These are phyloP conservation scores for Laterallus jamaicensis DNA, from an alignment of 2,113 vertebrate genomes.

Conservation along the genomic window DNA sequence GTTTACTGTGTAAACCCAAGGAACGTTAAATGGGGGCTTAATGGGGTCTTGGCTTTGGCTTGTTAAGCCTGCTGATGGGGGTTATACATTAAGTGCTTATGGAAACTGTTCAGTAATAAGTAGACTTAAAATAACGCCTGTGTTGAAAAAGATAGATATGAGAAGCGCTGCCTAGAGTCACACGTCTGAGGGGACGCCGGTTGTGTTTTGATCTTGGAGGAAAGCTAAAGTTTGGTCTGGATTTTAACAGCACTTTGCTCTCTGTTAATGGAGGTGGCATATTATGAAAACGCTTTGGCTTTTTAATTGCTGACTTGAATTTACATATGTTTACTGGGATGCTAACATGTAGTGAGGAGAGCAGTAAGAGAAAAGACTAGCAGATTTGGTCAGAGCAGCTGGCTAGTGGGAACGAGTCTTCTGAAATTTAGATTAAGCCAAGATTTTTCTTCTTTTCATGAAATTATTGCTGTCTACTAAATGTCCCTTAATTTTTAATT, in stretches of 20 bases:
- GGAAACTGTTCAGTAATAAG: neutral
- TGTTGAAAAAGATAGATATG: neutral
- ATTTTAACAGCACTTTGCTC: neutral
- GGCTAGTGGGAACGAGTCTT: neutral
- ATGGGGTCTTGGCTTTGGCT: neutral
- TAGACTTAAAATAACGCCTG: neutral
- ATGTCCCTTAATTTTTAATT: neutral
- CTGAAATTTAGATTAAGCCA: neutral
- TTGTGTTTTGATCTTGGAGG: neutral
- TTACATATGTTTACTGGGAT: neutral
- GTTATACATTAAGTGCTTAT: neutral
- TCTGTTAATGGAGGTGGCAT: neutral
- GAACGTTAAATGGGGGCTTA: neutral
- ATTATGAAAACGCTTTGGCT: neutral
- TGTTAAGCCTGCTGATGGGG: neutral
- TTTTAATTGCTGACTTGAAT: neutral
- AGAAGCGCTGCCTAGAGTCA: neutral
- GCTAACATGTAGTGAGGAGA: neutral
- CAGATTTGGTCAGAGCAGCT: neutral
- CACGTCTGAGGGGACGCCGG: neutral
- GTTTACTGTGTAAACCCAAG: neutral
- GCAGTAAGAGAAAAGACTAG: neutral
- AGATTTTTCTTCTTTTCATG: neutral
- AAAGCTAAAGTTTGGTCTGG: neutral
- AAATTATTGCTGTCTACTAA: neutral